These are phyloP conservation scores for Boloria selene DNA, from an alignment of 2,888 invertebrate genomes.

Conservation along the genomic window DNA sequence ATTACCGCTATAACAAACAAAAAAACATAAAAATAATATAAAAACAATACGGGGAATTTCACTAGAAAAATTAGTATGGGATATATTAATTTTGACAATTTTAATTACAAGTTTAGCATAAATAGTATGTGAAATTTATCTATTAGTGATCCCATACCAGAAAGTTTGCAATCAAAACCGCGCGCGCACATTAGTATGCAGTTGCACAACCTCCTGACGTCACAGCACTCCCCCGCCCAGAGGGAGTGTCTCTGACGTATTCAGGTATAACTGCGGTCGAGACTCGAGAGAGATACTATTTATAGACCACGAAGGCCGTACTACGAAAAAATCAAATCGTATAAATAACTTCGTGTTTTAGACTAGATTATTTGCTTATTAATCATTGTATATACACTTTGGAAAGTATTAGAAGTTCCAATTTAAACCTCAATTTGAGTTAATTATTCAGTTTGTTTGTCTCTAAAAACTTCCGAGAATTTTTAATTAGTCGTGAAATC, in stretches of 20 bases:
- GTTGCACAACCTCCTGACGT: slow-evolving; percentile 21
- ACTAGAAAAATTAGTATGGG: no score
- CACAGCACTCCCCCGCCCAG: slow-evolving; percentile 6
- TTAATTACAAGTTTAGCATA: no score
- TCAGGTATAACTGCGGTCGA: slow-evolving; percentile 20
- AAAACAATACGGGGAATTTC: no score
- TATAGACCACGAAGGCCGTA: slow-evolving; percentile 15
- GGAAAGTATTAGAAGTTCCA: no score
- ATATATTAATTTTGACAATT: no score
- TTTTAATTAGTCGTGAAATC: no score
- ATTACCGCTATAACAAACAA: no score
- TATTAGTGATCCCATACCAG: background rate
- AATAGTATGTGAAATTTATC: no score
- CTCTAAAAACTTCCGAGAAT: no score
- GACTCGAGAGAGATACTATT: slow-evolving; percentile 8
- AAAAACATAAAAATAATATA: no score
- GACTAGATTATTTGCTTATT: background rate
- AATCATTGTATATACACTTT: no score
- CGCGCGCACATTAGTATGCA: background rate
- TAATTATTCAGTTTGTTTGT: no score
- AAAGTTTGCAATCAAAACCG: background rate
- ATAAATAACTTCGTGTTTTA: slow-evolving; percentile 7
- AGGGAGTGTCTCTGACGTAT: slow-evolving; percentile 23
- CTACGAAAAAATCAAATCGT: slow-evolving; percentile 18
- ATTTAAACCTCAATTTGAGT: background rate